These are phyloP conservation scores for Pogoniulus pusillus DNA, from an alignment of 2,797 vertebrate genomes.

Conservation along the genomic window DNA sequence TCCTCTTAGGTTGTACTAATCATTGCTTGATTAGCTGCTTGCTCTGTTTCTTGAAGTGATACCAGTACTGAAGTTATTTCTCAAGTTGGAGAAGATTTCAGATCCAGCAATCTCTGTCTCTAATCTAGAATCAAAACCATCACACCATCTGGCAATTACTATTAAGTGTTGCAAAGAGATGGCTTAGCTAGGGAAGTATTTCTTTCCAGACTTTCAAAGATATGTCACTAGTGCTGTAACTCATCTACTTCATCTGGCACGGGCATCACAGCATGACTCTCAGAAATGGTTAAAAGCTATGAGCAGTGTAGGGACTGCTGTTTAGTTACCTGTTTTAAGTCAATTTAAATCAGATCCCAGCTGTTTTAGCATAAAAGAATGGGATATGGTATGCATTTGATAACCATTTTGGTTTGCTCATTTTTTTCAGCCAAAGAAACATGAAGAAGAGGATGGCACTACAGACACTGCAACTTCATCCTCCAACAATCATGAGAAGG, in stretches of 20 bases:
- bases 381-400: not conserved
- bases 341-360: not conserved
- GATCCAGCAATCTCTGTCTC: not conserved
- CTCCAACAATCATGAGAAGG: conserved; percentile 85
- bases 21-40: not conserved
- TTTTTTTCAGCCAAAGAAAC: conserved; percentile 80
- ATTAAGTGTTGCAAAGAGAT: conserved; percentile 6
- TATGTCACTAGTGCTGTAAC: not conserved
- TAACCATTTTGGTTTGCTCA: conserved; percentile 30
- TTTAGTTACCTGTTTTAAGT: conserved; percentile 11
- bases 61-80: not conserved
- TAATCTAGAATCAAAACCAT: conserved; percentile 28
- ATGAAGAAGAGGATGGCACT: conserved; percentile 86
- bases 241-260: not conserved
- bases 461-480: conserved; percentile 93
- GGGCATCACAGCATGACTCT: conserved; percentile 2
- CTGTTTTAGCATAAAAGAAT: conserved; percentile 7
- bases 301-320: not conserved
- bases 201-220: not conserved
- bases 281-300: conserved; percentile 5
- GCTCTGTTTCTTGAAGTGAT: not conserved
- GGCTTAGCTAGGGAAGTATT: conserved; percentile 8
- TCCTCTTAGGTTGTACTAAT: not conserved
- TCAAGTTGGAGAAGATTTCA: not conserved
- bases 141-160: conserved; percentile 24